These are phyloP conservation scores for Drosophila neotestacea DNA, from an alignment of 2,888 invertebrate species.

Conservation along the genomic window DNA sequence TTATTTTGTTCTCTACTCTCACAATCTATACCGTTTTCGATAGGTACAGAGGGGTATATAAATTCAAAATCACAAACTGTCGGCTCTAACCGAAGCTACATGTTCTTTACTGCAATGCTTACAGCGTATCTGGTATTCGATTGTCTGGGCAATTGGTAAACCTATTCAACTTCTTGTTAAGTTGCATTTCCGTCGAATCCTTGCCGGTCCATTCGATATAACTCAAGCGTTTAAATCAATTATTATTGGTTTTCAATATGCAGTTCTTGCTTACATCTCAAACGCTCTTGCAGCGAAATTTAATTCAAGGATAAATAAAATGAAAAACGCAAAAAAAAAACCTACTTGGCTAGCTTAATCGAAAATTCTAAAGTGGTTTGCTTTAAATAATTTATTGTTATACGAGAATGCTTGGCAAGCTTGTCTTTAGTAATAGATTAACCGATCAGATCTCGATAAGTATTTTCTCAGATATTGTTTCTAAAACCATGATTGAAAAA, in stretches of 20 bases:
- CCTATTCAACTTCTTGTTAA: background rate
- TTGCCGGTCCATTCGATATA: slow-evolving; percentile 22
- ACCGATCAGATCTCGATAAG: too few species aligned
- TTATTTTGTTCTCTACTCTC: slow-evolving; percentile 18
- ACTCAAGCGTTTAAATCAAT: slow-evolving; percentile 44
- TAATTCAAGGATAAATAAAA: background rate
- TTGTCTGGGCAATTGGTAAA: background rate
- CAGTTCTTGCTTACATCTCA: background rate
- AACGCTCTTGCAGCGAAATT: background rate
- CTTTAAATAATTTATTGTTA: too few species aligned
- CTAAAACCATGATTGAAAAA: too few species aligned
- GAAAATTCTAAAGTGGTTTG: background rate
- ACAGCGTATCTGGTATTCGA: background rate
- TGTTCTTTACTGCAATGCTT: background rate
- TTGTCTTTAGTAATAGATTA: too few species aligned
- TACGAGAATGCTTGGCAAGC: too few species aligned
- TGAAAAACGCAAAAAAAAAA: background rate
- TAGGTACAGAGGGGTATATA: background rate
- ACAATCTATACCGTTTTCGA: background rate
- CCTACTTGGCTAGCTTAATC: too few species aligned
- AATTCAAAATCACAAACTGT: background rate
- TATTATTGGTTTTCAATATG: slow-evolving; percentile 28
- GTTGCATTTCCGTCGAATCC: slow-evolving; percentile 13
- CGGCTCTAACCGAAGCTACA: background rate
- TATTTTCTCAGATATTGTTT: too few species aligned